These are phyloP conservation scores for Galemys pyrenaicus DNA, from an alignment of 2,113 vertebrate genomes.

Conservation along the genomic window DNA sequence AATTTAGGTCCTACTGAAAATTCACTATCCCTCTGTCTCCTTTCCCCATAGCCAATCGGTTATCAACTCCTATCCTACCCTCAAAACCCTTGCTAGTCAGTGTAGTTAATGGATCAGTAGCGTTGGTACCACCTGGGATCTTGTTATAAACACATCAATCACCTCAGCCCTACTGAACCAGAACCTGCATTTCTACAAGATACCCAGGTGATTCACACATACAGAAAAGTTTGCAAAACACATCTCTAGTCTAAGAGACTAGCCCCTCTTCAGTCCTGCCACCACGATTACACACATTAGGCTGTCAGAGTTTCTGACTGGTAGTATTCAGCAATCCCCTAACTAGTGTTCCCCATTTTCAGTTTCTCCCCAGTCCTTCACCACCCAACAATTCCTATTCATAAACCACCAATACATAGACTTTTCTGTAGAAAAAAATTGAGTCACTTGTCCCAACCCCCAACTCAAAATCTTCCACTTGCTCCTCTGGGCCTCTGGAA, in stretches of 20 bases:
- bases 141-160: neutral
- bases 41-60: neutral
- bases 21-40: neutral
- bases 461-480: conserved; percentile 3
- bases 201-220: neutral
- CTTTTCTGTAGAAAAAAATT: conserved; percentile 9
- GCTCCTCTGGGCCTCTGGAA: neutral
- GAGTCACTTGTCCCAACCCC: neutral
- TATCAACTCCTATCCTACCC: neutral
- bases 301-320: neutral
- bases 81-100: neutral
- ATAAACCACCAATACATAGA: neutral
- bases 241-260: neutral
- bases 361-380: neutral
- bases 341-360: neutral
- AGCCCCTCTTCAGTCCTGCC: neutral
- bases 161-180: neutral
- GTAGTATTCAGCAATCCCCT: neutral
- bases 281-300: neutral
- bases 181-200: conserved; percentile 16
- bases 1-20: neutral
- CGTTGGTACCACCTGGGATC: neutral
- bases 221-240: neutral
- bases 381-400: conserved; percentile 8
- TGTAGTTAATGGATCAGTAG: neutral